A percentile compares a stretch with the other conserved stretches of the same genome.
Evolutionary conservation across 2,113 vertebrate genomes (phyloP).

Genomic region (Pluvialis apricaria): DNA sequence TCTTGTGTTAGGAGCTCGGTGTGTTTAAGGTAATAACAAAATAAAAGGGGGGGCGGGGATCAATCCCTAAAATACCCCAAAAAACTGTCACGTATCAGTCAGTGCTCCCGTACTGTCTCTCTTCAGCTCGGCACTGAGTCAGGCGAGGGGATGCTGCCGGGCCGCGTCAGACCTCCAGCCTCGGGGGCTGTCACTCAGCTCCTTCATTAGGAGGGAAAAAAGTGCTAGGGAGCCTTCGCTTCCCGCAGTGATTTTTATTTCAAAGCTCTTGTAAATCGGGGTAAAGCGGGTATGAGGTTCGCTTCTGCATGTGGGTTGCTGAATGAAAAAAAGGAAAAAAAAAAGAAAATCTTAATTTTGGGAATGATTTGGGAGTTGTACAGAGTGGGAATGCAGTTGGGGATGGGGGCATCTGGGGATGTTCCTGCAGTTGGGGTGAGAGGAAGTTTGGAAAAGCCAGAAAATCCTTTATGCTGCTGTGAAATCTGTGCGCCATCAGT

Average conservation of each 20-base stretch:
- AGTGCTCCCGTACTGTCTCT: background rate
- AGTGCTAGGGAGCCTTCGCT: background rate
- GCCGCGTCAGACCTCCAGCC: background rate
- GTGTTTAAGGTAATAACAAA: background rate
- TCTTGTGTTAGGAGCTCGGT: background rate
- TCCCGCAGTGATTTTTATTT: background rate
- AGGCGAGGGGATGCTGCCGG: background rate
- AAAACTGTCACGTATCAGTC: background rate
- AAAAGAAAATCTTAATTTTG: background rate
- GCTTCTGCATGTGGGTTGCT: background rate
- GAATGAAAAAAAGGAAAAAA: background rate
- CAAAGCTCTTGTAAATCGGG: conserved; percentile 6
- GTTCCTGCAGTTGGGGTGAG: background rate
- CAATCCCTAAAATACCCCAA: background rate
- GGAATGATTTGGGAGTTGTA: background rate
- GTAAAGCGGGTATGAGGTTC: background rate
- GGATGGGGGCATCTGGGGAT: background rate
- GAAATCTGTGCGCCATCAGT: background rate
- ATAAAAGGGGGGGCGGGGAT: too few relatives aligned
- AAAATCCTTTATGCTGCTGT: background rate
- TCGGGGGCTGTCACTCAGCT: conserved; percentile 32
- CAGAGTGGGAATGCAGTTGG: background rate
- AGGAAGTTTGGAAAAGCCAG: background rate
- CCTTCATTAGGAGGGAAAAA: conserved; percentile 28
- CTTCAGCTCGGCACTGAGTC: background rate